A percentile compares a stretch with the other conserved stretches of the same genome.
phyloP scores from a whole-genome alignment of 2,888 invertebrate species.

The Lottia gigantea region DNA sequence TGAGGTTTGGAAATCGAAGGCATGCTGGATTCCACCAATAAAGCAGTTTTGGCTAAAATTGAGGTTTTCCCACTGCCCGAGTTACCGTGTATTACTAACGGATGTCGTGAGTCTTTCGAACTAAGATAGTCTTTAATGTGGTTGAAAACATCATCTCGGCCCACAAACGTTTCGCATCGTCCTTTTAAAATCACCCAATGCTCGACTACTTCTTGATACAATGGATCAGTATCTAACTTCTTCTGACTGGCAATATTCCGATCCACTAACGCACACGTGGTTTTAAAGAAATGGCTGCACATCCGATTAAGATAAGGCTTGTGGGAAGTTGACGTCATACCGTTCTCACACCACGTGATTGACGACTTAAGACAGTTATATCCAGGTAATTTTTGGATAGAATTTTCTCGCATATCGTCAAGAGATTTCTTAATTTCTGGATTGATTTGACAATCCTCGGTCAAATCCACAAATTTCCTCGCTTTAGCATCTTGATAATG shows the following conservation, averaged over 20 bases:
- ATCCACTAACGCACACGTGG: constrained; percentile 45
- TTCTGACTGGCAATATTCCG: constrained; percentile 33
- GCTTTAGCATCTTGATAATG: constrained; percentile 41
- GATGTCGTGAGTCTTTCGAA: constrained; percentile 34
- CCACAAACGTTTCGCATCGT: constrained; percentile 41
- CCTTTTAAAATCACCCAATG: constrained; percentile 44
- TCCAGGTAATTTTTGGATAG: constrained; percentile 26
- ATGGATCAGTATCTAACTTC: constrained; percentile 35
- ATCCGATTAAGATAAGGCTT: constrained; percentile 43
- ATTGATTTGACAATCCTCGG: constrained; percentile 31
- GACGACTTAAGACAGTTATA: constrained; percentile 34
- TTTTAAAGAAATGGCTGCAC: constrained; percentile 42
- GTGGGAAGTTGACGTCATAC: constrained; percentile 46
- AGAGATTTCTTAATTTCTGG: constrained; percentile 43
- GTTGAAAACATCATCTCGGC: constrained; percentile 40
- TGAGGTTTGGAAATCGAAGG: constrained; percentile 17
- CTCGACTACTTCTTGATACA: constrained; percentile 46
- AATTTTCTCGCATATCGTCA: constrained; percentile 38
- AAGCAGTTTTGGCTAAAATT: constrained; percentile 53
- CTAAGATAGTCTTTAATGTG: constrained; percentile 39
- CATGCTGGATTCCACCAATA: constrained; percentile 36
- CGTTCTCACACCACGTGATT: constrained; percentile 46
- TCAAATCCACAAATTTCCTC: constrained; percentile 44
- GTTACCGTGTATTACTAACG: constrained; percentile 53
- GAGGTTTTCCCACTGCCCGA: constrained; percentile 63